Base-by-base conservation (phyloP, 2,888 invertebrate species). In the Heliconius charithonia region DNA sequence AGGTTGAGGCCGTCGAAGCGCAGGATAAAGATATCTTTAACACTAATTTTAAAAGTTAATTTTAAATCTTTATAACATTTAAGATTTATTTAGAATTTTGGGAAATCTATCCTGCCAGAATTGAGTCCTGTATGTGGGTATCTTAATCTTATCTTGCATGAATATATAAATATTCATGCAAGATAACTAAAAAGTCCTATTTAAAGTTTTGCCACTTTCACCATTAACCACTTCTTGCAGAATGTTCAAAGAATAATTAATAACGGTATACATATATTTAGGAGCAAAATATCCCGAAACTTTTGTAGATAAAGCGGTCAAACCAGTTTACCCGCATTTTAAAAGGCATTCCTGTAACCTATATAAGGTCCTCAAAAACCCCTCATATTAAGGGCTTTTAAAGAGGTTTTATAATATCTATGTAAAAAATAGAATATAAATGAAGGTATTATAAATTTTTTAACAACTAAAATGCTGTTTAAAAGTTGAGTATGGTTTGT, bases 261-360 rank as follows among this genome's bases (percentile, higher is more conserved):
- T 63, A 41, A 32, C 19, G 37, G 27, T 62, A 32, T 32, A 32
- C 32, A 73, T 62, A 62, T 73, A 73, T 59, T 63, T 73, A 27
- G 37, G 37, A 27, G 13, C 62, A 73, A 63, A 73, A 37, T 41
- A n/a, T 63, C 37, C 59, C 59, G 37, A 73, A 73, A 73, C 73
- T 73, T 73, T 72, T 72, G 56, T 73, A 62, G 25, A 73, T 62
- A 73, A 80, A 80, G 76, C 76, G 74, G 81, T 76, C 66, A 63
- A 74, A 80, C 81, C 80, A 76, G 81, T 75, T 76, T n/a, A 66
- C 63, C 75, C 73, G 74, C 67, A 81, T 79, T 77, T 76, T 69
- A 73, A 79, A 78, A 76, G 72, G 73, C 69, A 63, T 56, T 79
- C 75, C 75, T 51, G 73, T 73, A 73, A 73, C 37, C 62, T 73